Base-by-base conservation (phyloP, 2,113 vertebrate genomes). In the Lepisosteus oculatus region DNA sequence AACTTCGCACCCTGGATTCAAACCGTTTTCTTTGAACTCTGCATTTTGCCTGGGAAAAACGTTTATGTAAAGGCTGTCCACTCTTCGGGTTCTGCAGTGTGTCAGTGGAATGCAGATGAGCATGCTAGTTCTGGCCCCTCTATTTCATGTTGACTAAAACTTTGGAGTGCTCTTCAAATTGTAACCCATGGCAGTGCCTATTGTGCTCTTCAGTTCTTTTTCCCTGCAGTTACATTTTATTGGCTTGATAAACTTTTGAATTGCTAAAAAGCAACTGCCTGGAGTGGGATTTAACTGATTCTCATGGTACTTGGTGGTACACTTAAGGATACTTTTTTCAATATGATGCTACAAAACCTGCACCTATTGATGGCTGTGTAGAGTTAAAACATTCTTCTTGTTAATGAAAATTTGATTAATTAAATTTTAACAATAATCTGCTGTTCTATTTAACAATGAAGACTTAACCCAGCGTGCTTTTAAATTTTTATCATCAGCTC, bases 241-340 rank as follows among this genome's bases (percentile, higher is more conserved):
- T 78, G 81, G 76, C 68, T 80, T 79, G 85, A 85, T 88, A 89
- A 89, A 88, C 79, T 88, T 80, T 75, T 85, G 82, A 85, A 86
- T 87, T 84, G 84, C 86, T 86, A 83, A 84, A 85, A 87, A 87
- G 81, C 82, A 88, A 79, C 81, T 85, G 83, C 83, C 89, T 43
- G 3, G 76, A 84, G 77, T 78, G 74, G 81, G 83, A 82, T 84
- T 87, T 89, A 81, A 66, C 72, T 76, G 80, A 84, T 85, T 89
- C 81, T 81, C 76, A 73, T 74, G 69, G 77, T 0, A 2, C 79
- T 85, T 82, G 71, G 75, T 78, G 65, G 77, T 75, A 65, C 72
- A 43, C 61, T 59, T 80, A 65, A 65, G 78, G 79, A 43, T 75
- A 79, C 47, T 75, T 81, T 77, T 82, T 75, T 7, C 29, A 29